phyloP scores from a whole-genome alignment of 2,113 vertebrate species.

The Aegotheles bennettii region DNA sequence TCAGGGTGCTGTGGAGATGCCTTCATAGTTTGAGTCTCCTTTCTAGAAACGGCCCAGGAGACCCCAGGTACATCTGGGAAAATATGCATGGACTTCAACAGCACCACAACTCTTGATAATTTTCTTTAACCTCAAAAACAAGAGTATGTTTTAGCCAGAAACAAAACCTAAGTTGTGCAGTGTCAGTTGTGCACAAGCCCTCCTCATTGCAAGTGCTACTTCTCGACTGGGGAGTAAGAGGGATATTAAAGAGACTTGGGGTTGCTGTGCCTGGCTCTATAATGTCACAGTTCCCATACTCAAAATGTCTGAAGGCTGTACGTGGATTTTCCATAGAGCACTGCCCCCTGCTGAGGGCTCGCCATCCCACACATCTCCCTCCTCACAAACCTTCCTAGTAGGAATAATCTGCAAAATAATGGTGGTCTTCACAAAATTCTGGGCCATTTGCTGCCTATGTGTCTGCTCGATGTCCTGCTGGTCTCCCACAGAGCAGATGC shows the following conservation, averaged over 20 bases:
- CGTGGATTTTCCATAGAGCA: conserved; percentile 50
- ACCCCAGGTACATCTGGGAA: background rate
- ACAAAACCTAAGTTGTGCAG: background rate
- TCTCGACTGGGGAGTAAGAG: background rate
- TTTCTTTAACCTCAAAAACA: background rate
- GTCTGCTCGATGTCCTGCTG: accelerated
- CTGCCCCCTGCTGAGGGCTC: conserved; percentile 57
- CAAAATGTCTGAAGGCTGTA: background rate
- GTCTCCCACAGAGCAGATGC: background rate
- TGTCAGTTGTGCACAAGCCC: background rate
- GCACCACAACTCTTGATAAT: background rate
- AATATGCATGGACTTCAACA: background rate
- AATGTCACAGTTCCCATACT: background rate
- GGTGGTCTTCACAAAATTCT: background rate
- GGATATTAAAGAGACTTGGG: background rate
- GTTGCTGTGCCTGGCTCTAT: background rate
- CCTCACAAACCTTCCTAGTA: background rate
- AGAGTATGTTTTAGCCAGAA: background rate
- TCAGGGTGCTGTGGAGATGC: background rate
- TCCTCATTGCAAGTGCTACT: background rate
- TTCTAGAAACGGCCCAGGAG: background rate
- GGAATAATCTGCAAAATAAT: background rate
- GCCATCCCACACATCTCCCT: background rate
- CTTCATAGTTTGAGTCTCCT: background rate
- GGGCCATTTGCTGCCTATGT: accelerated